A percentile compares a stretch with the other conserved stretches of the same genome.
phyloP scores from a whole-genome alignment of 2,888 invertebrate genomes.

The Catocala nupta region DNA sequence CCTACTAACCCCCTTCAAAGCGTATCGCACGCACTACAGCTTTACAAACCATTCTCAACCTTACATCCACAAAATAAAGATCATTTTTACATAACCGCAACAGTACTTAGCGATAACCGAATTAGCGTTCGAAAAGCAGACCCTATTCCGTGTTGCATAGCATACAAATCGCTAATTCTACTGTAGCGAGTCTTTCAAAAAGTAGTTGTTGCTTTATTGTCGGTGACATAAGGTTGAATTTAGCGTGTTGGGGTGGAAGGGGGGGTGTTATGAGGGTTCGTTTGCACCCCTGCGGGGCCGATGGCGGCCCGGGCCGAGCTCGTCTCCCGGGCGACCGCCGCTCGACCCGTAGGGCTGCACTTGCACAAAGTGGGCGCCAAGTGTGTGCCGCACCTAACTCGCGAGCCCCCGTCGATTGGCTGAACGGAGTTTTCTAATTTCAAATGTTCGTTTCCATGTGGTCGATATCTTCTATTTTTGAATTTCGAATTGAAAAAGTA shows the following conservation, averaged over 20 bases:
- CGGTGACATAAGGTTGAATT: constrained; percentile 48
- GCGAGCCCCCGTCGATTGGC: constrained; percentile 55
- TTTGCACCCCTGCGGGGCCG: constrained; percentile 65
- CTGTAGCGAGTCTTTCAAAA: constrained; percentile 39
- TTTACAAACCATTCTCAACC: constrained; percentile 46
- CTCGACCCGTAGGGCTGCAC: constrained; percentile 67
- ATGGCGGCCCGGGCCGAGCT: constrained; percentile 76
- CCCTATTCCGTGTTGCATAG: constrained; percentile 79
- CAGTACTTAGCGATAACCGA: constrained; percentile 72
- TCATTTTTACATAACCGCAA: constrained; percentile 42
- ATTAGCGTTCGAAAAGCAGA: constrained; percentile 82
- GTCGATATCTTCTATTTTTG: constrained; percentile 35
- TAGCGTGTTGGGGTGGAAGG: constrained; percentile 34
- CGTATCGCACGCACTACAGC: constrained; percentile 43
- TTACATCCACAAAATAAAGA: constrained; percentile 46
- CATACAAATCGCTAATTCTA: constrained; percentile 80
- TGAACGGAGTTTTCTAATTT: constrained; percentile 58
- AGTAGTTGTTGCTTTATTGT: constrained; percentile 37
- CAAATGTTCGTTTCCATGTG: constrained; percentile 48
- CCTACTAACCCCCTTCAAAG: constrained; percentile 53
- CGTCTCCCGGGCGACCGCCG: constrained; percentile 79
- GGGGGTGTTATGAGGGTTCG: constrained; percentile 65
- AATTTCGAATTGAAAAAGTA: constrained; percentile 49
- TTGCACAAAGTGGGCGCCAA: constrained; percentile 69
- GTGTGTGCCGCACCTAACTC: constrained; percentile 64